Conservation (phyloP, 2,113 vertebrate genomes). For the Sterna hirundo region DNA sequence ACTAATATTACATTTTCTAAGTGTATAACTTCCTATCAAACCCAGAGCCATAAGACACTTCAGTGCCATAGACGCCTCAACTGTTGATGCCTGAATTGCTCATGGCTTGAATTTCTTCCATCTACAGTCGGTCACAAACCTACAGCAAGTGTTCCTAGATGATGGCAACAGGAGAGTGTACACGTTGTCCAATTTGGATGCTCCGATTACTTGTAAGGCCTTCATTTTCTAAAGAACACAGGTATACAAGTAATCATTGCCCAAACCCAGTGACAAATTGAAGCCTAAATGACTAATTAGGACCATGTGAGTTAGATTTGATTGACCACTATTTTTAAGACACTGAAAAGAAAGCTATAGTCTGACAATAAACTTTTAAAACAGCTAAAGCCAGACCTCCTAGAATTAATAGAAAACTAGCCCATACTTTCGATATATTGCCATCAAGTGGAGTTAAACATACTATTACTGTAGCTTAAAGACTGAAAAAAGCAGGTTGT, state of each 20-base stretch:
- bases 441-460: background rate
- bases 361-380: background rate
- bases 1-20: fast-evolving
- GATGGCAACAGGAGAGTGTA: background rate
- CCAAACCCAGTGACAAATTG: background rate
- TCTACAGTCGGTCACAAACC: background rate
- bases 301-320: background rate
- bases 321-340: background rate
- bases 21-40: background rate
- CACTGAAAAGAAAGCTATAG: background rate
- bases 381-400: background rate
- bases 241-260: background rate
- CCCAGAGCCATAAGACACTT: background rate
- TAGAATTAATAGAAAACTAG: background rate
- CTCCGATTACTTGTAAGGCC: background rate
- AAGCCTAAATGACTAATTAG: background rate
- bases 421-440: background rate
- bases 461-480: background rate
- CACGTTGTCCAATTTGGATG: background rate
- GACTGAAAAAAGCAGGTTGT: background rate
- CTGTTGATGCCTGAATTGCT: background rate
- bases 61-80: background rate
- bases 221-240: background rate
- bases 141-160: background rate
- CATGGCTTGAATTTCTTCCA: background rate